phyloP scores from a whole-genome alignment of 2,888 invertebrate species.

The Allacma fusca region DNA sequence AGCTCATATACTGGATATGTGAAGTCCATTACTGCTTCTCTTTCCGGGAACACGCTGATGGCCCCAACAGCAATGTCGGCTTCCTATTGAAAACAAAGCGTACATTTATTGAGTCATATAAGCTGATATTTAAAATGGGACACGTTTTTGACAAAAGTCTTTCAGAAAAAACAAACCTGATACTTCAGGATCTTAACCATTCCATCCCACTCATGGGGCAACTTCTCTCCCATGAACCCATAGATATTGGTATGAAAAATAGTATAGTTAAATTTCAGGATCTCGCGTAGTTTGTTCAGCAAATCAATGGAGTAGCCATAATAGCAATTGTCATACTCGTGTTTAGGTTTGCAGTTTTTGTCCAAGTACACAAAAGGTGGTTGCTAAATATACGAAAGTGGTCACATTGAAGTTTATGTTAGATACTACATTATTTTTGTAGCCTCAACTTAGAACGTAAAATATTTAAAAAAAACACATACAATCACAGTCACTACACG shows the following conservation, averaged over 20 bases:
- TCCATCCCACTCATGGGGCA: slow-evolving; percentile 77
- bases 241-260: slow-evolving; percentile 74
- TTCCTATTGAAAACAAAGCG: slow-evolving; percentile 64
- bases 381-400: slow-evolving; percentile 69
- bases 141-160: not conserved
- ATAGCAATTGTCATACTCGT: slow-evolving; percentile 63
- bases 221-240: slow-evolving; percentile 87
- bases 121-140: not conserved
- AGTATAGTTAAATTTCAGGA: slow-evolving; percentile 89
- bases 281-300: slow-evolving; percentile 83
- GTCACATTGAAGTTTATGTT: not conserved
- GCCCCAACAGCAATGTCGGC: slow-evolving; percentile 95
- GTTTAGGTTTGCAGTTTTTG: slow-evolving; percentile 59
- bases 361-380: slow-evolving; percentile 82
- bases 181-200: slow-evolving; percentile 82
- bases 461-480: not conserved
- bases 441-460: not conserved
- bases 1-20: slow-evolving; percentile 98
- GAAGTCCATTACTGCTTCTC: slow-evolving; percentile 96
- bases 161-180: slow-evolving; percentile 66
- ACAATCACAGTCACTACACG: slow-evolving; percentile 39
- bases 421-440: too few species aligned
- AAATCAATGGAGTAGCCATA: slow-evolving; percentile 80
- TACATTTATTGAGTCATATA: not conserved
- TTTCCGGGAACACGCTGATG: slow-evolving; percentile 91